Evolutionary conservation across 1,140 invertebrate species (phyloP), one percentile per base, ranked within the genome.

Genomic region (Ips typographus): DNA sequence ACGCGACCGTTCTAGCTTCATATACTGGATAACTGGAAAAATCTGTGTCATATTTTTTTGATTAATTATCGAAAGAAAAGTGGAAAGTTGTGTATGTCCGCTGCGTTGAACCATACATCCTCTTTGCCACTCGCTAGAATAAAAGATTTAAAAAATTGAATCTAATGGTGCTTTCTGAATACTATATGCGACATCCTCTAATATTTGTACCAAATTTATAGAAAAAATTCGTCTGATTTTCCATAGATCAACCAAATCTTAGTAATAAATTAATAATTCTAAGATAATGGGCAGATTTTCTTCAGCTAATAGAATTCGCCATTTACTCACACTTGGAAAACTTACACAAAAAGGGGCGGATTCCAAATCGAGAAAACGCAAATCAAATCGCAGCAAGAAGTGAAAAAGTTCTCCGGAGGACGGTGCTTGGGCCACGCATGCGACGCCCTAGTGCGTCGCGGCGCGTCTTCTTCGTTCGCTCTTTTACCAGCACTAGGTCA

Each of bases 381-480:
- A 71, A 71, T 71, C 64, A 67, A 7, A 66, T 56, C 43, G 53
- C 36, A 38, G 22, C 40, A 66, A 58, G 55, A 51, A 5, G 61
- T 68, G 22, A 41, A 67, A 22, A 41, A 42, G 55, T 64, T 42
- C 47, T 58, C 57, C 37, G 49, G 68, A 70, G 68, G 68, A 70
- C 61, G 68, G 68, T 53, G 22, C 63, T 53, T 64, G 47, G 59
- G 58, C 60, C 8, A 62, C 60, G 71, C 69, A 73, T 73, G 72
- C 65, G 64, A 38, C 52, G 43, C 4, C 22, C 40, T 8, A 6
- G 8, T 22, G 38, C 40, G 44, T 36, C 56, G 37, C 22, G 40
- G 40, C 36, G 60, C 42, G 65, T 68, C 65, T 60, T 65, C 65
- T 7, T 49, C 36, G 56, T 6, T n/a, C 40, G 37, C 42, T 59